Evolutionary conservation across 2,797 vertebrate genomes (phyloP).

Genomic region (Acridotheres tristis): DNA sequence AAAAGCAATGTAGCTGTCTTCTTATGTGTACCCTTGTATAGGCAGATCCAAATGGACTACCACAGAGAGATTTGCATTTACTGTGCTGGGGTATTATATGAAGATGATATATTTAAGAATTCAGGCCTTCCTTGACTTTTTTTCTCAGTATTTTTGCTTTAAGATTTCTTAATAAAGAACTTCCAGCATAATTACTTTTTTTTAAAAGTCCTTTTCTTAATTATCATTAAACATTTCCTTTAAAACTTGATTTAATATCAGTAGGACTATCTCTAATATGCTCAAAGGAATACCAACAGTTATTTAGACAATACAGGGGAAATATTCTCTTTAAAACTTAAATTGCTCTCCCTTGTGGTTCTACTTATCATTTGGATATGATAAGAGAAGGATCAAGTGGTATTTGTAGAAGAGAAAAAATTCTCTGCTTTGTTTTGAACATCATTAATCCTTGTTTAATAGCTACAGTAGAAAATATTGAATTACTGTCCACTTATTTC

Average conservation of each 20-base stretch:
- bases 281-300: background rate
- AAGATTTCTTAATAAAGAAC: background rate
- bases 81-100: background rate
- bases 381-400: background rate
- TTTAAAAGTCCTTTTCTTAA: fast-evolving
- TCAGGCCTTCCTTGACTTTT: background rate
- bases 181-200: background rate
- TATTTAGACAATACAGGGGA: background rate
- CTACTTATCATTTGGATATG: background rate
- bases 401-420: background rate
- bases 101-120: background rate
- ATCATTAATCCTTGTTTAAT: background rate
- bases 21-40: background rate
- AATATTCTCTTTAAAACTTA: background rate
- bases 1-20: background rate
- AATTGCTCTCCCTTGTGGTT: background rate
- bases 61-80: background rate
- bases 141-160: background rate
- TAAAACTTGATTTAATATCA: background rate
- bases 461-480: background rate
- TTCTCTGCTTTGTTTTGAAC: background rate
- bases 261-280: background rate
- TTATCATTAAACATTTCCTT: background rate
- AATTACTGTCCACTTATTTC: background rate
- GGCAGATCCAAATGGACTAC: background rate